Base-by-base conservation (phyloP, 2,113 vertebrate species). In the Meriones unguiculatus region DNA sequence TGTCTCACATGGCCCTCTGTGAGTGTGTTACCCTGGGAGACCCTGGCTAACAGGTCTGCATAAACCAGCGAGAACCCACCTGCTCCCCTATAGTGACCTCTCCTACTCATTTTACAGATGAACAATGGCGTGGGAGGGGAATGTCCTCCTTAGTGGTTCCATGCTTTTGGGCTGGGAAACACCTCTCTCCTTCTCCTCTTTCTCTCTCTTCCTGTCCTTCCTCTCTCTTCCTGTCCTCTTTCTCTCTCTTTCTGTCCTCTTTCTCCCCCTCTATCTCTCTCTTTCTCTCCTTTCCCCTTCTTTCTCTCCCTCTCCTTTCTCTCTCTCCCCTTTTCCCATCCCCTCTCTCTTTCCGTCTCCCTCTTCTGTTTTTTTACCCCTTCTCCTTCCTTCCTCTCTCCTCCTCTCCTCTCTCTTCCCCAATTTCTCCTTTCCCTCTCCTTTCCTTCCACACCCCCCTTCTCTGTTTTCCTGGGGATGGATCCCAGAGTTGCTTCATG, bases 1-100 rank as follows among this genome's bases (percentile, higher is more conserved):
- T 70, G 52, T 54, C 70, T 38, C 28, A 7, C 2, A 2, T 35
- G 12, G 64, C 20, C 17, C 24, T 50, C 46, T 2, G 64, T 30
- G 24, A 77, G 46, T 81, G 20, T 86, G 84, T 86, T 41, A 86
- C 41, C 30, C 62, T 85, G 25, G 46, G 84, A 86, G 64, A 86
- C 30, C 50, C 41, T 69, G 84, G 41, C 5, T 67, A 18, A 86
- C 64, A 67, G 0, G 17, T 32, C 17, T 32, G 28, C 84, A 86
- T 35, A 67, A 46, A 13, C 28, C 28, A 64, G n/a, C 57, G 22
- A 50, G 84, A 86, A 30, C 10, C 38, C 41, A 87, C 11, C 64
- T 35, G 46, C 46, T 87, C 32, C 24, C 65, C 64, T 32, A 52
- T 30, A n/a, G 30, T 1, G 2, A 1, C 13, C 30, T n/a, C 9